Conservation (phyloP, 2,797 vertebrate species). For the Rousettus madagascariensis region DNA sequence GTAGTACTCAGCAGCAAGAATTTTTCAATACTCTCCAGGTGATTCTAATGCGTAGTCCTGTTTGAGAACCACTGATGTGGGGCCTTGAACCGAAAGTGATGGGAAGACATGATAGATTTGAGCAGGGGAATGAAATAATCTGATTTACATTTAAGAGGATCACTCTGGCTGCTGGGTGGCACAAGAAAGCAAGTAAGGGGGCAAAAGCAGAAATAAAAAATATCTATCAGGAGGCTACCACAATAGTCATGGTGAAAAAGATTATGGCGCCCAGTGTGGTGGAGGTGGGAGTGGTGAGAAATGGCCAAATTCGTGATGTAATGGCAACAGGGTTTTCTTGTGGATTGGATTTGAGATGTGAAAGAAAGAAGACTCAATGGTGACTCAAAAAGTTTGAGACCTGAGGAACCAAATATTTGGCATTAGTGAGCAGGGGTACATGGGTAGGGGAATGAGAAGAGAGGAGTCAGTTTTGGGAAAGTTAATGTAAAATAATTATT, state of each 20-base stretch:
- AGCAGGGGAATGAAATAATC: neutral
- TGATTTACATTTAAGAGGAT: neutral
- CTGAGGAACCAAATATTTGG: neutral
- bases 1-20: neutral
- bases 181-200: neutral
- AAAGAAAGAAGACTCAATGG: neutral
- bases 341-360: neutral
- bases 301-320: neutral
- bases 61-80: neutral
- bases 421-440: neutral
- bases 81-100: neutral
- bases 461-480: neutral
- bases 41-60: neutral
- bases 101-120: neutral
- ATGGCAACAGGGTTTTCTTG: neutral
- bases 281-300: neutral
- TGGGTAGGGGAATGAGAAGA: accelerated
- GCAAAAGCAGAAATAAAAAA: neutral
- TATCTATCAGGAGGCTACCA: neutral
- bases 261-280: no score
- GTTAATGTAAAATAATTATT: neutral
- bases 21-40: neutral
- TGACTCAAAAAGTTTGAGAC: neutral
- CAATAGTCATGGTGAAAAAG: neutral
- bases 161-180: neutral